Conservation (phyloP, 1,140 invertebrate genomes). For the Drosophila pruinosa region DNA sequence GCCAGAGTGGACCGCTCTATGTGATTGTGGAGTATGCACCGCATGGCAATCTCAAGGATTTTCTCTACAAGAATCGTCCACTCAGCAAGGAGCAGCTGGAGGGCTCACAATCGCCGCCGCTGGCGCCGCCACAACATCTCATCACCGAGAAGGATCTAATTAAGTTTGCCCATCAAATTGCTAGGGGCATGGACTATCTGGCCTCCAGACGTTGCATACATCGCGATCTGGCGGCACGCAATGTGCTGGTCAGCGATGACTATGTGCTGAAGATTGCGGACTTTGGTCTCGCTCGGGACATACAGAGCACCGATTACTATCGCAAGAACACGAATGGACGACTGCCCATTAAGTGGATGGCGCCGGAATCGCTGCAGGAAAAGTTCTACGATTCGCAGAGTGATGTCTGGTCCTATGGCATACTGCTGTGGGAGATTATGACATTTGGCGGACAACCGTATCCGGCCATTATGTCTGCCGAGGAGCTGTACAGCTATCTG, state of each 20-base stretch:
- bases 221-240: conserved; percentile 97
- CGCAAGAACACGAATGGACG: conserved; percentile 97
- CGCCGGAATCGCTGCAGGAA: conserved; percentile 97
- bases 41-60: conserved; percentile 97
- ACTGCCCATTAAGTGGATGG: conserved; percentile 99
- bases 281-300: conserved; percentile 97
- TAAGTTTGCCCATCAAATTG: conserved; percentile 98
- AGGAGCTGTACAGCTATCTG: conserved; percentile 92
- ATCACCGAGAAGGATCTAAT: conserved; percentile 97
- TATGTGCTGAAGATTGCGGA: conserved; percentile 98
- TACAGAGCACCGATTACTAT: conserved; percentile 97
- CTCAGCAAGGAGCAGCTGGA: conserved; percentile 82
- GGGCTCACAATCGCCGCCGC: conserved; percentile 75
- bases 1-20: conserved; percentile 96
- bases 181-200: conserved; percentile 98
- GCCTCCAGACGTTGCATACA: conserved; percentile 97
- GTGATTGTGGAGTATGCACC: conserved; percentile 98
- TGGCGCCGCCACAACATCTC: conserved; percentile 86
- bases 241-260: conserved; percentile 97
- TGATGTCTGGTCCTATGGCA: conserved; percentile 98
- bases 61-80: conserved; percentile 92
- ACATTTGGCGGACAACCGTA: conserved; percentile 96
- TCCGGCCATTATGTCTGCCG: conserved; percentile 90
- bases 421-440: conserved; percentile 97
- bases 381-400: conserved; percentile 97